phyloP scores from a whole-genome alignment of 2,797 vertebrate species.

The Danio aesculapii region DNA sequence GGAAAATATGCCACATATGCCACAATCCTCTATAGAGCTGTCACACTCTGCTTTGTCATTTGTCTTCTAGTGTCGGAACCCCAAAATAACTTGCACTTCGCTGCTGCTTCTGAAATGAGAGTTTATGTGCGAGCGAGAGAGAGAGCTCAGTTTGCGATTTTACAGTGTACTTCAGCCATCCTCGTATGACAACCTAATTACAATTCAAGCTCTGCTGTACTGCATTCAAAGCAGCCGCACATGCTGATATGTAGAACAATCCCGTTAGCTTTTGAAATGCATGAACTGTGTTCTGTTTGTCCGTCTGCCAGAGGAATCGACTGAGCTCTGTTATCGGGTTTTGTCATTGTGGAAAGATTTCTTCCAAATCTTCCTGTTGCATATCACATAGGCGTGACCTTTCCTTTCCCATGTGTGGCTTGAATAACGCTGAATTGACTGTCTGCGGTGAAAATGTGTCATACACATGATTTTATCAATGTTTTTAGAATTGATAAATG shows the following conservation, averaged over 20 bases:
- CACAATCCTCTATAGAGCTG: conserved; percentile 50
- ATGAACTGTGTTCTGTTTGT: conserved; percentile 14
- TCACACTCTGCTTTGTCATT: conserved; percentile 40
- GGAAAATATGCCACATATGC: conserved; percentile 49
- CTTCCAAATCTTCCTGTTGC: conserved; percentile 4
- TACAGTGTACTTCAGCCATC: conserved; percentile 21
- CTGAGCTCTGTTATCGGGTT: neutral
- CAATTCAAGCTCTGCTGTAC: conserved; percentile 32
- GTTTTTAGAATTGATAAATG: conserved; percentile 22
- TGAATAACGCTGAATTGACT: neutral
- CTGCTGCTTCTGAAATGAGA: conserved; percentile 28
- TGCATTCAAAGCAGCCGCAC: conserved; percentile 27
- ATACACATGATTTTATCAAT: neutral
- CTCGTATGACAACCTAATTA: conserved; percentile 52
- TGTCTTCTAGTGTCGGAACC: conserved; percentile 11
- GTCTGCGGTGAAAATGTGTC: neutral
- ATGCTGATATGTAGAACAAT: conserved; percentile 33
- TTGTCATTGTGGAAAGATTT: neutral
- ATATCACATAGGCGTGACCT: neutral
- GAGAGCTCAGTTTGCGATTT: conserved; percentile 36
- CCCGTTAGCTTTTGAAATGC: conserved; percentile 36
- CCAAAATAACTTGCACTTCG: conserved; percentile 35
- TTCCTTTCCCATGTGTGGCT: conserved; percentile 13
- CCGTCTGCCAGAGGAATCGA: neutral
- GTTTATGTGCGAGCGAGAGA: neutral